phyloP scores from a whole-genome alignment of 2,797 vertebrate genomes.

The Cygnus olor region DNA sequence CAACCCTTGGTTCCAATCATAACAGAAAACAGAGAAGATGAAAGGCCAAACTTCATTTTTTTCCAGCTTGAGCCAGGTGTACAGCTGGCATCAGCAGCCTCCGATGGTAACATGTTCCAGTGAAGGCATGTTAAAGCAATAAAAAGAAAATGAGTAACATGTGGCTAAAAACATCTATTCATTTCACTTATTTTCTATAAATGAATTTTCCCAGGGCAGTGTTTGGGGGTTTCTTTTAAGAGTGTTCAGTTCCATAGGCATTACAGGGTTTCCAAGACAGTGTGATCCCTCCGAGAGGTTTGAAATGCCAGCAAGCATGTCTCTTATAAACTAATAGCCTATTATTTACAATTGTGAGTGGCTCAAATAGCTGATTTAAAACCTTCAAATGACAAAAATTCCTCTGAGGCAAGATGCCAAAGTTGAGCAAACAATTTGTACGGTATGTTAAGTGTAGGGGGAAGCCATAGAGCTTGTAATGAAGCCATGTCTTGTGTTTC shows the following conservation, averaged over 20 bases:
- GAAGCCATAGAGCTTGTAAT: slow-evolving; percentile 49
- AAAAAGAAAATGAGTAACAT: slow-evolving; percentile 84
- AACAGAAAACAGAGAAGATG: slow-evolving; percentile 79
- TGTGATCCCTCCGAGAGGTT: background rate
- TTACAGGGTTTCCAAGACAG: slow-evolving; percentile 58
- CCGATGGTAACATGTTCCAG: slow-evolving; percentile 30
- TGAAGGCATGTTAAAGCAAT: slow-evolving; percentile 83
- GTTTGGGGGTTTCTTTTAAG: slow-evolving; percentile 52
- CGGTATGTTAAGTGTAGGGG: slow-evolving; percentile 45
- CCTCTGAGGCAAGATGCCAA: slow-evolving; percentile 43
- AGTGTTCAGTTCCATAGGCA: slow-evolving; percentile 69
- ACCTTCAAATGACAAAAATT: background rate
- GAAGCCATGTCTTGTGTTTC: slow-evolving; percentile 55
- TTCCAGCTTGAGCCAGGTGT: slow-evolving; percentile 69
- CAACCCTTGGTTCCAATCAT: slow-evolving; percentile 64
- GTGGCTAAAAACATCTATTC: slow-evolving; percentile 80
- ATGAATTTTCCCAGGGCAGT: slow-evolving; percentile 66
- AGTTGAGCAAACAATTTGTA: slow-evolving; percentile 49
- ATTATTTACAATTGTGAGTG: slow-evolving; percentile 29
- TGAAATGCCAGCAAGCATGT: slow-evolving; percentile 1
- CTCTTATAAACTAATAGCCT: slow-evolving; percentile 66
- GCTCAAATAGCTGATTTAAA: background rate
- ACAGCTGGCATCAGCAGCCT: slow-evolving; percentile 34
- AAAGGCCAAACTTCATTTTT: slow-evolving; percentile 64
- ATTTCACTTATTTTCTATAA: slow-evolving; percentile 79